Evolutionary conservation across 2,888 invertebrate genomes (phyloP), one percentile per base, ranked within the genome.

Genomic region (Agrochola macilenta): DNA sequence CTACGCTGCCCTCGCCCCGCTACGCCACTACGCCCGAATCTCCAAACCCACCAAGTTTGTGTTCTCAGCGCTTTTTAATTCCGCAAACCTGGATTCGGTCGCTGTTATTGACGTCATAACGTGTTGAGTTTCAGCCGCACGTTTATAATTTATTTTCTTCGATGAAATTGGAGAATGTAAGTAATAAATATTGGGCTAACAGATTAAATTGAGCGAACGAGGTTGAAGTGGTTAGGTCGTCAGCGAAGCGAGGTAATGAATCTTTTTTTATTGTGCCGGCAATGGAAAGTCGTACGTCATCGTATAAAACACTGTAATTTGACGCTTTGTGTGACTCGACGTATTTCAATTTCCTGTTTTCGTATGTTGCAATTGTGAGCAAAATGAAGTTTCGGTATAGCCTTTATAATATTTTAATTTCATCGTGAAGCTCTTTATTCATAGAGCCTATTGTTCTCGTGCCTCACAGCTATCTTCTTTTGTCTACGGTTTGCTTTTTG

Each of bases 21-120:
- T 87, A 89, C 92, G 89, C 82, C 86, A 88, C 89, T 90, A 91
- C 90, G 90, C 90, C 90, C 90, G 89, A 91, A 90, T 88, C 85
- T 87, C 82, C 76, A 87, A 88, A 90, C 88, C 87, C 87, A 85
- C 82, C 70, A 90, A 89, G 83, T 88, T 86, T 79, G 78, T 73
- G 71, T 81, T 79, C 87, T 85, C 84, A 84, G 81, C 80, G 84
- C 83, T 88, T 90, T 88, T 90, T 88, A 89, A 91, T 90, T 86
- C 89, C 86, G 81, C 79, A 87, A 83, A 89, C 84, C 80, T 85
- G 85, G 76, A 87, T 85, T 83, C 74, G 76, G 83, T 79, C 79
- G 75, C 68, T 65, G 26, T 78, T 81, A 86, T 87, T 88, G 87
- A 88, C 84, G 86, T 85, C 84, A 88, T 82, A 83, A 77, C 71